Evolutionary conservation across 1,140 invertebrate species (phyloP).

Genomic region (Phocides pigmalion): DNA sequence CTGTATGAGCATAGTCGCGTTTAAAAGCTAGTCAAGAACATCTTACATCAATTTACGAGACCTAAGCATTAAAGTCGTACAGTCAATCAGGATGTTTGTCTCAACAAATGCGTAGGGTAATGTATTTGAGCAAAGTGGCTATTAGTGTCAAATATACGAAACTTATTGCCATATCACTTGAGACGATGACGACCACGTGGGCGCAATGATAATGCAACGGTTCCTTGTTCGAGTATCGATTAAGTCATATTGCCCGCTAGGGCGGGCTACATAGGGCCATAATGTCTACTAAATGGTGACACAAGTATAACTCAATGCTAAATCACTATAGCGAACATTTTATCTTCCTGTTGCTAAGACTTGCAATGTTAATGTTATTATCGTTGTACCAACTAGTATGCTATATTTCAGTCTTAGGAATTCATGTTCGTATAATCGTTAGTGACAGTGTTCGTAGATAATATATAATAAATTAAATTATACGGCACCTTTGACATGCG

Average conservation of each 20-base stretch:
- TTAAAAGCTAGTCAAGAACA: no score
- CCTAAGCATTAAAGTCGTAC: slow-evolving; percentile 9
- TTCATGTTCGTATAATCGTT: no score
- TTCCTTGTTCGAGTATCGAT: slow-evolving; percentile 30
- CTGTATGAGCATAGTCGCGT: no score
- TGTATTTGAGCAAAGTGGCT: slow-evolving; percentile 31
- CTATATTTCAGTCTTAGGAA: no score
- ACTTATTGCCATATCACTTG: slow-evolving; percentile 29
- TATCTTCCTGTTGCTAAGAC: background rate
- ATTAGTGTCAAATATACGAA: slow-evolving; percentile 30
- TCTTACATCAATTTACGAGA: slow-evolving; percentile 7
- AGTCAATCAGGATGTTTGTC: slow-evolving; percentile 31
- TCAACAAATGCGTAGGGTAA: slow-evolving; percentile 21
- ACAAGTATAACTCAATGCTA: slow-evolving; percentile 15
- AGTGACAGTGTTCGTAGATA: no score
- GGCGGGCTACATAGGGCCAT: slow-evolving; percentile 14
- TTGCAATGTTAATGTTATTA: background rate
- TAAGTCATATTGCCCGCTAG: slow-evolving; percentile 27
- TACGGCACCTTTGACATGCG: no score
- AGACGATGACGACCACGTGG: slow-evolving; percentile 33
- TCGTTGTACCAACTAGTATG: background rate
- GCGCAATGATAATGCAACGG: slow-evolving; percentile 31
- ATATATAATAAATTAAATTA: no score
- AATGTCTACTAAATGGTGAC: slow-evolving; percentile 24
- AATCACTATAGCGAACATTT: background rate